These are phyloP conservation scores for Rhopalosiphum padi DNA, from an alignment of 1,140 invertebrate genomes.

Conservation along the genomic window DNA sequence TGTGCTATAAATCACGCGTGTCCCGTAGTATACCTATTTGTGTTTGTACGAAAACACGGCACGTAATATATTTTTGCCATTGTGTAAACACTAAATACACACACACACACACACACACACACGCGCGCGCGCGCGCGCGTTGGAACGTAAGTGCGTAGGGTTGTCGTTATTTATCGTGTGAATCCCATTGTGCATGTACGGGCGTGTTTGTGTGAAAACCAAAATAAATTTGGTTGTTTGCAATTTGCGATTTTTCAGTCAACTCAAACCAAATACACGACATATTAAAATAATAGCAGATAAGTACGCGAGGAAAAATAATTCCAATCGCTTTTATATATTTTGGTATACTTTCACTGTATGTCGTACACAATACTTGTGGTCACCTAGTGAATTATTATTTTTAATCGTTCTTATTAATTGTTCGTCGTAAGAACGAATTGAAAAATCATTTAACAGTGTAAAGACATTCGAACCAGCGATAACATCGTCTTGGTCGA, in stretches of 20 bases:
- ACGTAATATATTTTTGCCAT: slow-evolving; percentile 11
- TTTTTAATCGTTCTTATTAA: too few relatives aligned
- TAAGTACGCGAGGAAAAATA: too few relatives aligned
- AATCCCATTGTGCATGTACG: not conserved
- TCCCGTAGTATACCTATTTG: not conserved
- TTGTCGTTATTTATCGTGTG: not conserved
- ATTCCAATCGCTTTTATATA: too few relatives aligned
- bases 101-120: not conserved
- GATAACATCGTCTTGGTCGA: too few relatives aligned
- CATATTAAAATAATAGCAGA: not conserved
- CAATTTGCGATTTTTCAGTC: not conserved
- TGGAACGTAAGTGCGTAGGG: not conserved
- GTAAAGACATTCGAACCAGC: too few relatives aligned
- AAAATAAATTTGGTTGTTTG: not conserved
- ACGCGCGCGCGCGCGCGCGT: not conserved
- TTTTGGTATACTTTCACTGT: too few relatives aligned
- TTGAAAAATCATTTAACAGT: too few relatives aligned
- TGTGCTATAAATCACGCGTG: not conserved
- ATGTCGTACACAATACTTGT: too few relatives aligned
- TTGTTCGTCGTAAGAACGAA: too few relatives aligned
- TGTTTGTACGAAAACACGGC: not conserved
- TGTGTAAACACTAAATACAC: not conserved
- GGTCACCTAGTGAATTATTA: too few relatives aligned
- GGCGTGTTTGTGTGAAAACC: not conserved
- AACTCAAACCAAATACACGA: not conserved